phyloP scores from a whole-genome alignment of 2,113 vertebrate species.

The Lasiurus borealis region DNA sequence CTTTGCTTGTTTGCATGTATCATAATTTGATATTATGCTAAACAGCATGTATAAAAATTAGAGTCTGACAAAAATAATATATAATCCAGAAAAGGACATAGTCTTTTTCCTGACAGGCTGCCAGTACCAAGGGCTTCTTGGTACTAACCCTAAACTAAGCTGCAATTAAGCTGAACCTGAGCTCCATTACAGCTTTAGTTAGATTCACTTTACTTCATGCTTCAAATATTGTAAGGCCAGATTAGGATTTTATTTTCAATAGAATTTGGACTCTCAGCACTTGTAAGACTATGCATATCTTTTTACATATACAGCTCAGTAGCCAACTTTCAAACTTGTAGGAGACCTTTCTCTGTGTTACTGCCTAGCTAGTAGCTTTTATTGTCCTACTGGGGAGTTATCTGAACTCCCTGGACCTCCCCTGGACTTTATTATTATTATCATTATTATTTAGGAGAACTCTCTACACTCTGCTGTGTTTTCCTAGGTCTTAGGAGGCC shows the following conservation, averaged over 20 bases:
- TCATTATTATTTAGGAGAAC: background rate
- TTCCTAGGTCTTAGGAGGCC: background rate
- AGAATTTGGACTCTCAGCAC: background rate
- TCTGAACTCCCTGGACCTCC: background rate
- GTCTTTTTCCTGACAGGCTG: background rate
- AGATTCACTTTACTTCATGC: background rate
- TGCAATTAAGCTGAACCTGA: background rate
- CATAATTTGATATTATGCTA: background rate
- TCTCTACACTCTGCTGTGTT: background rate
- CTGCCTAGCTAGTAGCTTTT: background rate
- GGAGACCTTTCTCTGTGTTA: background rate
- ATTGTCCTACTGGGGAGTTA: background rate
- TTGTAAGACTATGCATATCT: background rate
- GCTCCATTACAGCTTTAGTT: background rate
- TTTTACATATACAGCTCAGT: background rate
- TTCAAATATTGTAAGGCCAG: background rate
- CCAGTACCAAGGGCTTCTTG: background rate
- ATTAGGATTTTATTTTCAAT: constrained; percentile 3
- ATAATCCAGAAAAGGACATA: background rate
- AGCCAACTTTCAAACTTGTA: background rate
- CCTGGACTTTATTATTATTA: background rate
- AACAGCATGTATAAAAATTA: background rate
- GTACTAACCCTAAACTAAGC: background rate
- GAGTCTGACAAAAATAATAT: background rate
- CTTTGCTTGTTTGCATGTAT: background rate